These are phyloP conservation scores for Ophiodon elongatus DNA, from an alignment of 2,113 vertebrate genomes.

Conservation along the genomic window DNA sequence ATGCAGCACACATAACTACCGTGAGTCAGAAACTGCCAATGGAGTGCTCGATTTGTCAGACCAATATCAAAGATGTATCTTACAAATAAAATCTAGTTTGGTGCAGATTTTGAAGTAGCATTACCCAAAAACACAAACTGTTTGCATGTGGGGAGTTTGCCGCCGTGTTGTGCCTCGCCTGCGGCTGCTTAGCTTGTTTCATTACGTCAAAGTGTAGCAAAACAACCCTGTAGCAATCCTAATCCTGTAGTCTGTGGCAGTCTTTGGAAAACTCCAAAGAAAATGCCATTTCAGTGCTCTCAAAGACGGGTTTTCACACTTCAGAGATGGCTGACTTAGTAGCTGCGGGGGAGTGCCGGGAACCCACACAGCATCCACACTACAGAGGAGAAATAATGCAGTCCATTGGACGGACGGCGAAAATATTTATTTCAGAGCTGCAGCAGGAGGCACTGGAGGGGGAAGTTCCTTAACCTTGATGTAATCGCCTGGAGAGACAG, in stretches of 20 bases:
- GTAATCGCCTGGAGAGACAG: slow-evolving; percentile 46
- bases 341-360: slow-evolving; percentile 65
- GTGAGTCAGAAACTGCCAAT: background rate
- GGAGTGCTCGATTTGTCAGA: background rate
- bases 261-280: slow-evolving; percentile 68
- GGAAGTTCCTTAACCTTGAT: slow-evolving; percentile 58
- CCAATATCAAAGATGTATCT: background rate
- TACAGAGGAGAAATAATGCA: slow-evolving; percentile 64
- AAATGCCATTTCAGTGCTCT: slow-evolving; percentile 74
- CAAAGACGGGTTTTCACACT: slow-evolving; percentile 75
- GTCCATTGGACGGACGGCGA: slow-evolving; percentile 42
- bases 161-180: slow-evolving; percentile 28
- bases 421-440: slow-evolving; percentile 45
- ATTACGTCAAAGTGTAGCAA: slow-evolving; percentile 76
- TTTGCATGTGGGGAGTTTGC: slow-evolving; percentile 35
- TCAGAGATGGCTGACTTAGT: slow-evolving; percentile 69
- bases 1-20: background rate
- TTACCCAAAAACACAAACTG: slow-evolving; percentile 26
- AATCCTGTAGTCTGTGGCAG: slow-evolving; percentile 71
- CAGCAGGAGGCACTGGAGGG: slow-evolving; percentile 26
- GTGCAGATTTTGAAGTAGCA: slow-evolving; percentile 4
- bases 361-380: slow-evolving; percentile 54
- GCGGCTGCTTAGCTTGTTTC: slow-evolving; percentile 65
- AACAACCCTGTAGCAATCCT: slow-evolving; percentile 77
- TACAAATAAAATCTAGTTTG: slow-evolving; percentile 27